Base-by-base conservation (phyloP, 2,888 invertebrate species). In the Chymomyza procnemis region DNA sequence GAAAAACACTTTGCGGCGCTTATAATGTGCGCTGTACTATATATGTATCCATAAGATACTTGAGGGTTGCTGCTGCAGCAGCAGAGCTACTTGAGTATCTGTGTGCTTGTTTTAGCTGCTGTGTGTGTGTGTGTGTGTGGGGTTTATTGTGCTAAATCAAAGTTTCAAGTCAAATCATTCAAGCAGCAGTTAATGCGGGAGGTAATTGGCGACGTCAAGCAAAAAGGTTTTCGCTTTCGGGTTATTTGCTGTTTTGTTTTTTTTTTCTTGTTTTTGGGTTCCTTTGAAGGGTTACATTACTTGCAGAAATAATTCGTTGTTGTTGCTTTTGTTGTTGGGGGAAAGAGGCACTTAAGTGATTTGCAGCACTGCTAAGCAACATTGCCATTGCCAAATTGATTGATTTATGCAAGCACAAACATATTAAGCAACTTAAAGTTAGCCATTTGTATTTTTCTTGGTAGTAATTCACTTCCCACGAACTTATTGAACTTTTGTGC, bases 401-500 rank as follows among this genome's bases (percentile, higher is more conserved):
- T 83, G 73, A 87, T 77, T 87, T 76, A 74, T 73, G 71, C 8
- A 8, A 41, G 12, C 3, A 16, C 34, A n/a, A 34, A 16, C 34
- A 16, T 41, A 12, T 41, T 41, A 41, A 41, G 12, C 34, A 41
- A 41, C 12, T 41, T 41, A 41, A 41, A 41, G 34, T 41, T 4
- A 41, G 34, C 34, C 34, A 41, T 9, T 41, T 26, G 1, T 26
- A 6, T 26, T 22, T 22, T 22, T 22, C 8, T 41, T 50, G 2
- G 50, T 3, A n/a, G 48, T 19, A 18, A 14, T 50, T 19, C 14
- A 67, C 87, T 81, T 81, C 85, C 87, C 87, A 81, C 87, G 81
- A 85, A 85, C 87, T 69, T 78, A 74, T 41, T 87, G 87, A 81
- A 81, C 81, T 81, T 80, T 82, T 58, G 65, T 64, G 71, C 79